phyloP scores from a whole-genome alignment of 2,797 vertebrate genomes.

The Glossophaga mutica region DNA sequence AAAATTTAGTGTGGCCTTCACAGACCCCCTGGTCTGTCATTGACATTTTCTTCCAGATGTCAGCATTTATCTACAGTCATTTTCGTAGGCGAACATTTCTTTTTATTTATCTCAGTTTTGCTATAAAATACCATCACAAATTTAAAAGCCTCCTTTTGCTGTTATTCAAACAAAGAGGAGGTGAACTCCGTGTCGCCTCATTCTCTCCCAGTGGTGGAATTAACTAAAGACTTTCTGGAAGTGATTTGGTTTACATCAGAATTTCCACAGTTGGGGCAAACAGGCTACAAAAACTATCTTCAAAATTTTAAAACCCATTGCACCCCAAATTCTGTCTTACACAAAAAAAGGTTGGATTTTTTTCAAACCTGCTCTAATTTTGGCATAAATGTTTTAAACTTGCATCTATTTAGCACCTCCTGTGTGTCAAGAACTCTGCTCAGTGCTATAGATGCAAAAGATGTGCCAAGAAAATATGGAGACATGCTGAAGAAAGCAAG shows the following conservation, averaged over 20 bases:
- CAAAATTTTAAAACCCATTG: not conserved
- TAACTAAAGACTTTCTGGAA: not conserved
- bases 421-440: not conserved
- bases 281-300: not conserved
- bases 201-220: not conserved
- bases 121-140: slow-evolving; percentile 19
- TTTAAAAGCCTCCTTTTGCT: not conserved
- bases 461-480: not conserved
- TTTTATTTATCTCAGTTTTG: slow-evolving; percentile 30
- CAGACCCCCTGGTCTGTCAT: not conserved
- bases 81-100: slow-evolving; percentile 1
- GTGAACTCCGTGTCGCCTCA: not conserved
- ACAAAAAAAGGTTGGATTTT: not conserved
- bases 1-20: not conserved
- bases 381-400: slow-evolving; percentile 1
- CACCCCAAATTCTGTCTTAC: not conserved
- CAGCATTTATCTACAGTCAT: not conserved
- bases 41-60: slow-evolving; percentile 10
- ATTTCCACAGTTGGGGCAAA: not conserved
- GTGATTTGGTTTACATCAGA: slow-evolving; percentile 6
- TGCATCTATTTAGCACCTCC: not conserved
- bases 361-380: not conserved
- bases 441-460: not conserved
- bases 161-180: not conserved
- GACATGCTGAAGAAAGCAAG: not conserved